Base-by-base conservation (phyloP, 1,140 invertebrate species). In the Drosophila saltans region DNA sequence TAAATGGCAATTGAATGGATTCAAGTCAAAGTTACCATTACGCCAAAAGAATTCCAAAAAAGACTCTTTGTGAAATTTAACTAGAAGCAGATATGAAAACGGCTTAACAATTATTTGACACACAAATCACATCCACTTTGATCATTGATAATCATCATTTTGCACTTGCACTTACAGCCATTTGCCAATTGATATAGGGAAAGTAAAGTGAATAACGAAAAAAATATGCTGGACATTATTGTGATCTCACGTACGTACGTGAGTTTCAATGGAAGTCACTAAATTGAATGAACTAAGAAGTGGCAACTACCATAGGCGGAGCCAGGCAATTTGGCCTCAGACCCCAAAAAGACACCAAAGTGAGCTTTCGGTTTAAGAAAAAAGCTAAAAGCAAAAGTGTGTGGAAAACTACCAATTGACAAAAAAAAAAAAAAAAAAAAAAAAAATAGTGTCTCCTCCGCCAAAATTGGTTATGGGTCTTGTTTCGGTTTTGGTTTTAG, bases 1-100 rank as follows among this genome's bases (percentile, higher is more conserved):
- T 59, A 91, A 58, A 55, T 80, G 80, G 61, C 90, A 91, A 57
- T 91, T 83, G 11, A 91, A 75, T 36, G 84, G 89, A 74, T 90
- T 89, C 30, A 91, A 66, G 69, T 91, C 75, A 43, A 91, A 91
- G 16, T 88, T 88, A 24, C 84, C 84, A 30, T 88, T 88, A 21
- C 84, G 80, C 60, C 83, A 71, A 40, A 88, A 80, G 66, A 83
- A 88, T 11, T 84, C 77, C 70, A 88, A 52, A 7, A 52, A 63
- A 30, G 74, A 45, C 5, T 89, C 84, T 40, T 28, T 30, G 9
- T 66, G 68, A 41, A 75, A 56, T 66, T 88, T 75, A 21, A 77
- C 84, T 88, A 63, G 59, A 66, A 52, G 30, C 43, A 65, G 36
- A 81, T 33, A 45, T 65, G 2, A 66, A 30, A 57, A 8, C 62